Evolutionary conservation across 2,888 invertebrate species (phyloP), one percentile per base, ranked within the genome.

Genomic region (Trimorus sp.): DNA sequence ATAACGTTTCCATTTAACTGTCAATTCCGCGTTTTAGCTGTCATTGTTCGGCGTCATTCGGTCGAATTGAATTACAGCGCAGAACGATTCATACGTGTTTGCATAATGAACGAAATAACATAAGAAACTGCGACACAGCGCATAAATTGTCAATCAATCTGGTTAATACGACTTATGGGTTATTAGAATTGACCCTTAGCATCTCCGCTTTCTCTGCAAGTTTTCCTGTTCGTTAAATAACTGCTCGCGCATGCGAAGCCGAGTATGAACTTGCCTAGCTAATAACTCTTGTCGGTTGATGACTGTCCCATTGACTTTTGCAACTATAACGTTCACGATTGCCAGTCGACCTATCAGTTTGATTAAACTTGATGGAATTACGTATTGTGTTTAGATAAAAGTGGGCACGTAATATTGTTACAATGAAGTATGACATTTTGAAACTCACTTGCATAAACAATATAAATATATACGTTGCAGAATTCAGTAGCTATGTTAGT

Each of bases 101-200:
- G 14, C 51, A 15, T 40, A 77, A 65, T 70, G 51, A 58, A 63
- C 70, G 26, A 14, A 54, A 49, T 66, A 66, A 65, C 68, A 59
- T 65, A 68, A 48, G 73, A 45, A 60, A 62, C 14, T 56, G 49
- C 63, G 58, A 51, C 40, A 56, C 49, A 71, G 56, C 48, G 75
- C 77, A 82, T 76, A 74, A 82, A 82, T 78, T 70, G 82, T 82
- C 78, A 82, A 78, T 82, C 78, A 82, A 82, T 82, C 78, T 74
- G 62, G 77, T 53, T 79, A 63, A 74, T 74, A 69, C 76, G 68
- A 75, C 70, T 59, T 45, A 75, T 66, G 65, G 70, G 63, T 82
- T 78, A 78, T 82, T 78, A 78, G 62, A 77, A 59, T 60, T 70
- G 65, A 82, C 58, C 75, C 76, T 70, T 62, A 60, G 54, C 63